Conservation (phyloP, 2,113 vertebrate genomes). For the Urocolius indicus region DNA sequence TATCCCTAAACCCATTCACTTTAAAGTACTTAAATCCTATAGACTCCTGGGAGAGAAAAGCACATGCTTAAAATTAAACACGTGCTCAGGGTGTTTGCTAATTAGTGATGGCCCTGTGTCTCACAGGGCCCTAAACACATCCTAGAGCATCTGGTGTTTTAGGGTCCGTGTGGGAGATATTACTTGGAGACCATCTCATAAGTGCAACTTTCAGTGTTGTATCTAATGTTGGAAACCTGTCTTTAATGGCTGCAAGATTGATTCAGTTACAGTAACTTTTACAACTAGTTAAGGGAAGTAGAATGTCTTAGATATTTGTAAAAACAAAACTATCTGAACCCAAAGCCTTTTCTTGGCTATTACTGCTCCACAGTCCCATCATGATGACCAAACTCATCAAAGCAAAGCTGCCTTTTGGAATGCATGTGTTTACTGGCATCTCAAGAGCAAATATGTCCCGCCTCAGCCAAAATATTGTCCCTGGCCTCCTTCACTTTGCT, state of each 20-base stretch:
- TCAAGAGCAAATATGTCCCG: neutral
- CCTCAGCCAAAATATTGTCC: neutral
- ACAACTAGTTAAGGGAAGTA: neutral
- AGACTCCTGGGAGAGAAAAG: conserved; percentile 16
- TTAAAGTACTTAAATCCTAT: neutral
- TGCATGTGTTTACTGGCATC: neutral
- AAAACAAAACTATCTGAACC: neutral
- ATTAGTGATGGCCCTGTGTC: conserved; percentile 50
- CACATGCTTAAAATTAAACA: conserved; percentile 55
- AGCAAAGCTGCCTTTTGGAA: neutral
- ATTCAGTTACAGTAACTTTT: neutral
- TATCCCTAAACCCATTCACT: conserved; percentile 20
- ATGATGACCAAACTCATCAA: neutral
- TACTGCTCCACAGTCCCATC: neutral
- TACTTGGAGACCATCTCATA: neutral
- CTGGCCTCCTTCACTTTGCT: neutral
- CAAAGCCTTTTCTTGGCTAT: neutral
- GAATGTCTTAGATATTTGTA: neutral
- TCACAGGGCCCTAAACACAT: conserved; percentile 26
- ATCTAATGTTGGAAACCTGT: neutral
- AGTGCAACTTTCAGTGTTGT: neutral
- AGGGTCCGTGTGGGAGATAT: conserved; percentile 45
- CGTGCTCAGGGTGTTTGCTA: conserved; percentile 47
- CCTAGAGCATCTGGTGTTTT: conserved; percentile 32
- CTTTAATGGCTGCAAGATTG: neutral